phyloP scores from a whole-genome alignment of 2,888 invertebrate species.

The Pandemis corylana region DNA sequence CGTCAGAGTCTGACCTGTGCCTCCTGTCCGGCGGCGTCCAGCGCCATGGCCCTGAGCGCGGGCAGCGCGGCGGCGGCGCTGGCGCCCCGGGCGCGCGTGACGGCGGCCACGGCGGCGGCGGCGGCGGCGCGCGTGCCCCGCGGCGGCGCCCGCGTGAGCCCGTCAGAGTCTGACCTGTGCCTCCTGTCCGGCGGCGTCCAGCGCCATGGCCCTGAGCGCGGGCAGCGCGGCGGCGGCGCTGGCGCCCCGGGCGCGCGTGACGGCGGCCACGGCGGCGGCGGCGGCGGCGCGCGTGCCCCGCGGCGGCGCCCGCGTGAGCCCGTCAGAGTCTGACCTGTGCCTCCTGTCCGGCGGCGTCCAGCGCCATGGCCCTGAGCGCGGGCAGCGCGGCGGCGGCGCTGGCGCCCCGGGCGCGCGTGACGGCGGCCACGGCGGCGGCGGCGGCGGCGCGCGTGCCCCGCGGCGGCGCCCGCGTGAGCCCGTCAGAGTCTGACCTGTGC shows the following conservation, averaged over 20 bases:
- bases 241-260: conserved; percentile 98
- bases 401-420: too few relatives aligned
- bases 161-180: conserved; percentile 91
- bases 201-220: conserved; percentile 96
- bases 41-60: conserved; percentile 96
- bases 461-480: too few relatives aligned
- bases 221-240: conserved; percentile 98
- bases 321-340: too few relatives aligned
- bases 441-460: too few relatives aligned
- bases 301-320: too few relatives aligned
- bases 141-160: conserved; percentile 45
- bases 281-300: conserved; percentile 67
- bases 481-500: too few relatives aligned
- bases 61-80: conserved; percentile 98
- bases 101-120: conserved; percentile 95
- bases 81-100: conserved; percentile 98
- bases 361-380: too few relatives aligned
- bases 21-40: conserved; percentile 96
- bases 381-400: too few relatives aligned
- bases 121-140: conserved; percentile 67
- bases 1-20: conserved; percentile 91
- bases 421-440: too few relatives aligned
- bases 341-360: too few relatives aligned
- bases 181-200: conserved; percentile 96
- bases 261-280: conserved; percentile 95